Percentiles rank a stretch among this genome's conserved stretches.
These are phyloP conservation scores for Sinocyclocheilus maitianheensis DNA, from an alignment of 2,113 vertebrate genomes.

Conservation along the genomic window DNA sequence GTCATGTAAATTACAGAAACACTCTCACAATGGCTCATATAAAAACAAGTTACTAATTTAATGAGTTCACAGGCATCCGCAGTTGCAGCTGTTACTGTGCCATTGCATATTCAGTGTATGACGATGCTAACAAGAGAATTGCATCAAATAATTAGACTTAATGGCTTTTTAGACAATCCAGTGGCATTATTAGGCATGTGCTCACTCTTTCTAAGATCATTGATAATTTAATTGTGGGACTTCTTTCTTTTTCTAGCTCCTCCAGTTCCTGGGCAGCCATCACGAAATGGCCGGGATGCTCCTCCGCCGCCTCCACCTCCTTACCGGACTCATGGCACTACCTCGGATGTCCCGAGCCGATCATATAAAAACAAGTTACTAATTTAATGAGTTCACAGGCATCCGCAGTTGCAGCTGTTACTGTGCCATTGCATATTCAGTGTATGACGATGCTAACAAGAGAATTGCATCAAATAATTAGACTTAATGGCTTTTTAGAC, in stretches of 20 bases:
- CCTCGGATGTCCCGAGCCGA: conserved; percentile 76
- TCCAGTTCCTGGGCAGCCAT: too few relatives aligned
- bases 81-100: background rate
- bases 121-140: background rate
- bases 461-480: background rate
- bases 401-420: background rate
- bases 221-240: too few relatives aligned
- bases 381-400: background rate
- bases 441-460: background rate
- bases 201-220: background rate
- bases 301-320: conserved; percentile 84
- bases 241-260: too few relatives aligned
- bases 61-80: background rate
- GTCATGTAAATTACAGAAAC: background rate
- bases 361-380: background rate
- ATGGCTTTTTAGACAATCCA: background rate
- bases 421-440: background rate
- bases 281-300: too few relatives aligned
- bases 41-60: background rate
- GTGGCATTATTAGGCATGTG: background rate
- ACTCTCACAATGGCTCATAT: background rate
- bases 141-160: background rate
- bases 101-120: background rate
- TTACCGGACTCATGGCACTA: conserved; percentile 80
- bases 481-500: background rate